Base-by-base conservation (phyloP, 2,888 invertebrate genomes). In the Linnaemya tessellans region DNA sequence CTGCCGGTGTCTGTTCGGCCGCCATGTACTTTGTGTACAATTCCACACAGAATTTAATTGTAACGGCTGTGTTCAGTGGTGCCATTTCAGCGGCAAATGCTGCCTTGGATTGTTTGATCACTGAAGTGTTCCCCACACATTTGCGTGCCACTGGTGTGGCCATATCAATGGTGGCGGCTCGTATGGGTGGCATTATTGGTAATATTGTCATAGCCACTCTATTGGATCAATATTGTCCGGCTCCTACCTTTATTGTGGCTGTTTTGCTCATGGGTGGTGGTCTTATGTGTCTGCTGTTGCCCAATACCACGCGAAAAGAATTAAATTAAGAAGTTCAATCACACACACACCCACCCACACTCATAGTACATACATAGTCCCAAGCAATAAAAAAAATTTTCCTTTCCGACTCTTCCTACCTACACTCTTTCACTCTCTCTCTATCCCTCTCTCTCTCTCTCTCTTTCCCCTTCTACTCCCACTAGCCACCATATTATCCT, bases 101-200 rank as follows among this genome's bases (percentile, higher is more conserved):
- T 73, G 97, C 98, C 5, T 94, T 98, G 86, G 98, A 98, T 93
- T 98, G 98, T 91, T 95, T 98, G 88, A 97, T 97, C 90, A 97
- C 97, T 30, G 98, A 98, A 93, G 96, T 98, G 85, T 98, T 98
- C 92, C 98, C 98, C 46, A 98, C 98, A 56, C 96, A 97, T 93
- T 94, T 98, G 90, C 95, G 97, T 89, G 97, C 98, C 67, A 98
- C 98, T 60, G 97, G 98, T 87, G 97, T 97, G 86, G 98, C 98
- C 51, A 95, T 98, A 84, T 97, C 97, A 0, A 97, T 97, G 96
- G 97, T 97, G 51, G 96, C 97, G 25, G 97, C 97, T 35, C 95
- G 98, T 80, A 93, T 98, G 84, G 98, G 88, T 78, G 98, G 98
- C 88, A 98, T 98, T 90, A 94, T 96, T 87, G 93, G 93, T 65